These are phyloP conservation scores for Amblyjoppa proteus DNA, from an alignment of 2,888 invertebrate species.

Conservation along the genomic window DNA sequence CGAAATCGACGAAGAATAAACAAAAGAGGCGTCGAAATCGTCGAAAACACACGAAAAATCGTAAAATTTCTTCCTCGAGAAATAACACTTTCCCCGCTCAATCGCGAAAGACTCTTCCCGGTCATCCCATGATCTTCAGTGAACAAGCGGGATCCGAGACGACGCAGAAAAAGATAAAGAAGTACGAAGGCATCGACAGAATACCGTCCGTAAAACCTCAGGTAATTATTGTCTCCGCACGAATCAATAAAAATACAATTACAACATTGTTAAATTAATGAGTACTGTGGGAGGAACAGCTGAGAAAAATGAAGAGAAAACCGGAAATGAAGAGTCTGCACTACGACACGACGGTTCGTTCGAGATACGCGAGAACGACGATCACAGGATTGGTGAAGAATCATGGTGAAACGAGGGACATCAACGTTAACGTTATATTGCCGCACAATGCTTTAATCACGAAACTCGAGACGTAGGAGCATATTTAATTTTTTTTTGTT, in stretches of 20 bases:
- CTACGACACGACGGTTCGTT: conserved; percentile 47
- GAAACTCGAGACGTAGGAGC: conserved; percentile 36
- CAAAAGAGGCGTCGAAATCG: neutral
- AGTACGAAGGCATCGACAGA: conserved; percentile 39
- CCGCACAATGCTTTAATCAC: conserved; percentile 47
- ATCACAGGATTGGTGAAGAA: conserved; percentile 34
- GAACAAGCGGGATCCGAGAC: neutral
- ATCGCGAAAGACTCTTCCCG: neutral
- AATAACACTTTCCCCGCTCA: neutral
- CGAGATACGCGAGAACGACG: conserved; percentile 54
- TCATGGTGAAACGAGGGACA: neutral
- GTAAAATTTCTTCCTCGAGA: neutral
- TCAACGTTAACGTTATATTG: conserved; percentile 51
- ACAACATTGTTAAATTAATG: neutral
- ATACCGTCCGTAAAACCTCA: conserved; percentile 5
- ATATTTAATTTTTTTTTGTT: too few relatives aligned
- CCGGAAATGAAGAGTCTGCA: conserved; percentile 44
- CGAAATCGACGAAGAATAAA: neutral
- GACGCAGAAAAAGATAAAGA: neutral
- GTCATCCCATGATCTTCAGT: conserved; percentile 15
- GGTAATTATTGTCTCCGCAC: conserved; percentile 20
- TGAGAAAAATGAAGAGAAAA: conserved; percentile 1
- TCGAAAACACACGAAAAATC: neutral
- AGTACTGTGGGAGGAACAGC: neutral
- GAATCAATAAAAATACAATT: neutral